phyloP scores from a whole-genome alignment of 1,140 invertebrate species.

The Contarinia nasturtii region DNA sequence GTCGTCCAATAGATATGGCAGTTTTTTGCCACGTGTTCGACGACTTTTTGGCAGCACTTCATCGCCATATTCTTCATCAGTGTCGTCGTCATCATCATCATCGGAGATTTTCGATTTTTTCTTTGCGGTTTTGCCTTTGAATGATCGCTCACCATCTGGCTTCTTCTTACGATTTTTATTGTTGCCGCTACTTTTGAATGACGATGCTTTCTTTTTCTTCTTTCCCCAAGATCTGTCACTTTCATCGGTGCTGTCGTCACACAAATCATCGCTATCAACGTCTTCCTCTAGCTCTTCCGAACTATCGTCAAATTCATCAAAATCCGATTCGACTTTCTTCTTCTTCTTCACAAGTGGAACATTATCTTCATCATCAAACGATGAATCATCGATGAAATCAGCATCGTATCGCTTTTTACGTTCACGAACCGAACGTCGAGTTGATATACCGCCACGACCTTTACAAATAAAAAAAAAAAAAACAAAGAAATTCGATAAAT shows the following conservation, averaged over 20 bases:
- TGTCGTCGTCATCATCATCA: conserved; percentile 10
- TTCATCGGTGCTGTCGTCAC: conserved; percentile 18
- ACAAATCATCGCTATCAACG: conserved; percentile 36
- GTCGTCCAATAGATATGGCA: conserved; percentile 39
- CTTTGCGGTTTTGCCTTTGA: conserved; percentile 6
- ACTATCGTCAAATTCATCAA: conserved; percentile 37
- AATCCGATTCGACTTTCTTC: conserved; percentile 19
- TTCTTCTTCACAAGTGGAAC: conserved; percentile 7
- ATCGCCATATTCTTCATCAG: conserved; percentile 31
- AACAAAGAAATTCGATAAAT: too few relatives aligned
- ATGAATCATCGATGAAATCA: conserved; percentile 19
- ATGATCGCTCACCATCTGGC: conserved; percentile 3
- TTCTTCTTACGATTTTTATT: conserved; percentile 9
- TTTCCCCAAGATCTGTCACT: conserved; percentile 18
- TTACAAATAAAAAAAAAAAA: not conserved
- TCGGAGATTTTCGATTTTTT: conserved; percentile 5
- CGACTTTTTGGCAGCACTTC: conserved; percentile 25
- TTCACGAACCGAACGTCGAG: conserved; percentile 14
- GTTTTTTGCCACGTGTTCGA: conserved; percentile 41
- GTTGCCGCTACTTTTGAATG: conserved; percentile 16
- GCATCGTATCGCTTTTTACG: conserved; percentile 18
- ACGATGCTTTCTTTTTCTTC: conserved; percentile 17
- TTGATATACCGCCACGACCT: conserved; percentile 12
- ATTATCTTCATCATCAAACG: conserved; percentile 14
- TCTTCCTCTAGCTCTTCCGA: conserved; percentile 32